Conservation (phyloP, 2,113 vertebrate genomes). For the Sprattus sprattus region DNA sequence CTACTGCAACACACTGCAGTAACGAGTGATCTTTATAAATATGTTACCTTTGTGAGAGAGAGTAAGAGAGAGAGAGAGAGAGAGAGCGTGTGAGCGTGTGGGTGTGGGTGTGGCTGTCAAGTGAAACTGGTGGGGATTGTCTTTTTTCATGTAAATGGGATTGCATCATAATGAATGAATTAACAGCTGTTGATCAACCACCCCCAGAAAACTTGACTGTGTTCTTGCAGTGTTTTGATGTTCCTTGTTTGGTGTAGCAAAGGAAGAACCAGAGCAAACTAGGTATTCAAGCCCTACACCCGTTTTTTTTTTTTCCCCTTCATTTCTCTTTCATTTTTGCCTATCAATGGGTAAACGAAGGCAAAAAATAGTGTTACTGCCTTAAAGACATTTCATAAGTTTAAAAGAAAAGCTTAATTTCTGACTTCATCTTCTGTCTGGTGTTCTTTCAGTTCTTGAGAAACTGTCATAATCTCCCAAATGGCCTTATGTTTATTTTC, state of each 20-base stretch:
- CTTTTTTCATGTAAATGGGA: slow-evolving; percentile 33
- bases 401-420: background rate
- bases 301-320: background rate
- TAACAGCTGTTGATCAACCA: slow-evolving; percentile 3
- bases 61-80: slow-evolving; percentile 23
- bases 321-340: slow-evolving; percentile 35
- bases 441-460: slow-evolving; percentile 58
- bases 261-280: background rate
- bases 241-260: background rate
- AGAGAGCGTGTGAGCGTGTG: slow-evolving; percentile 16
- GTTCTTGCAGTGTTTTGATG: background rate
- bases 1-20: slow-evolving; percentile 9
- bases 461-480: slow-evolving; percentile 60
- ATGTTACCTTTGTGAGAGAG: slow-evolving; percentile 17
- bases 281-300: background rate
- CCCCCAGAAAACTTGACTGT: background rate
- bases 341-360: slow-evolving; percentile 58
- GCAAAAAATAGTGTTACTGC: slow-evolving; percentile 66
- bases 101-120: slow-evolving; percentile 26
- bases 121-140: slow-evolving; percentile 38
- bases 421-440: slow-evolving; percentile 51
- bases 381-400: slow-evolving; percentile 65
- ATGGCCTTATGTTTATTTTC: slow-evolving; percentile 73
- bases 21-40: background rate
- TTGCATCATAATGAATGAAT: background rate